Evolutionary conservation across 2,797 vertebrate species (phyloP), one percentile per base, ranked within the genome.

Genomic region (Lophura swinhoii): DNA sequence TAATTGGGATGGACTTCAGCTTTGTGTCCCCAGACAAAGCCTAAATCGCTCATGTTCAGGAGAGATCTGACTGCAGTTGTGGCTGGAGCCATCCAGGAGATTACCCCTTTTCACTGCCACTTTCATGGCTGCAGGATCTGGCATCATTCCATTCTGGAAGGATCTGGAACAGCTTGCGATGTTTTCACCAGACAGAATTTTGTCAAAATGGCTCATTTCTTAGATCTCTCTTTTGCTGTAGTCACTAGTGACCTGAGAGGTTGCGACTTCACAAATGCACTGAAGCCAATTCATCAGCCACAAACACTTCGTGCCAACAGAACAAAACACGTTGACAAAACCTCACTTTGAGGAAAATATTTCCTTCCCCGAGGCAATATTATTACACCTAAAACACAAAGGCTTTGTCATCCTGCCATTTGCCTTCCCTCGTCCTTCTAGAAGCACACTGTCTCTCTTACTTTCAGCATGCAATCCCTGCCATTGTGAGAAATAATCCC

Each of bases 11-110:
- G 59, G 79, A 70, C 67, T 84, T 84, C 84, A 83, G 66, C 41
- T 95, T 59, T 90, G 76, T 66, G 35, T 91, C 87, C 93, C 91
- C 85, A 92, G 89, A 96, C 85, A 96, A 92, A 96, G 92, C 91
- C 88, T 68, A 55, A 95, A 93, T 92, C 6, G 4, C 51, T 92
- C 91, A 75, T 37, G 0, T 88, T 88, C 89, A 85, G 92, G 93
- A 74, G 58, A 86, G 68, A 71, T 88, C 92, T 9, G 71, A 70
- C 87, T 88, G 86, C 74, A 71, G 85, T 62, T 76, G 70, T 13
- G 14, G 67, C 76, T 92, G 83, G 71, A 90, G 72, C 81, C 77
- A 81, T 90, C 80, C 86, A 79, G 80, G 68, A 86, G 80, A 92
- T 90, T 77, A 90, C 87, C 90, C 66, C 62, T 79, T 84, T 91